phyloP scores from a whole-genome alignment of 2,113 vertebrate species.

The Pelusios castaneus region DNA sequence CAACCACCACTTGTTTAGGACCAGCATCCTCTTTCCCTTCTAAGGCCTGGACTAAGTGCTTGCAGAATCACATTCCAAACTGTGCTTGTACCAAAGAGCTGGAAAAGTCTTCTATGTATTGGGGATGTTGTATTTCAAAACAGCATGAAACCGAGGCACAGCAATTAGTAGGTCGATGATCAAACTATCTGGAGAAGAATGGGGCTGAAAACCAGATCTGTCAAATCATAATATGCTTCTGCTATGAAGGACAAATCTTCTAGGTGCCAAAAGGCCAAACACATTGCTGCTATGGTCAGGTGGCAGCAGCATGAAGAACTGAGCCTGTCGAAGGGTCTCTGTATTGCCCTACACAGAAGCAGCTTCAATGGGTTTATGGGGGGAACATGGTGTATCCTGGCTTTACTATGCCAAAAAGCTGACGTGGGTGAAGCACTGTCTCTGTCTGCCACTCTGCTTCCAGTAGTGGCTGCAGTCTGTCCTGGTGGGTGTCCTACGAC shows the following conservation, averaged over 20 bases:
- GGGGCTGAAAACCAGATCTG: neutral
- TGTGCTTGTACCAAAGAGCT: neutral
- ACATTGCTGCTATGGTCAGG: neutral
- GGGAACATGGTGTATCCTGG: neutral
- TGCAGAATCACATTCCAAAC: neutral
- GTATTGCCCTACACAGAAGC: neutral
- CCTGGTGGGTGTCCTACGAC: neutral
- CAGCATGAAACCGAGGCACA: neutral
- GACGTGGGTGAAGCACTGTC: neutral
- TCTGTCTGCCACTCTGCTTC: neutral
- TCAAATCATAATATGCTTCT: neutral
- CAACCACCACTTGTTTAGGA: neutral
- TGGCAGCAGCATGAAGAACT: neutral
- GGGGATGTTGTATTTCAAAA: neutral
- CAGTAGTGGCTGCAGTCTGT: neutral
- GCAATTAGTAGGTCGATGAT: neutral
- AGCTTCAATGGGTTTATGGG: neutral
- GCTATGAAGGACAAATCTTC: neutral
- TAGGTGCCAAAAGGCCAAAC: neutral
- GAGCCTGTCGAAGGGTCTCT: neutral
- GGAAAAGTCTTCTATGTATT: neutral
- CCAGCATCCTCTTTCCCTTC: neutral
- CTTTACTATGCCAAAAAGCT: neutral
- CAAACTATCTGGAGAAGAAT: neutral
- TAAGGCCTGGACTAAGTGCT: neutral